Evolutionary conservation across 2,888 invertebrate genomes (phyloP), one percentile per base, ranked within the genome.

Genomic region (Onchidella celtica): DNA sequence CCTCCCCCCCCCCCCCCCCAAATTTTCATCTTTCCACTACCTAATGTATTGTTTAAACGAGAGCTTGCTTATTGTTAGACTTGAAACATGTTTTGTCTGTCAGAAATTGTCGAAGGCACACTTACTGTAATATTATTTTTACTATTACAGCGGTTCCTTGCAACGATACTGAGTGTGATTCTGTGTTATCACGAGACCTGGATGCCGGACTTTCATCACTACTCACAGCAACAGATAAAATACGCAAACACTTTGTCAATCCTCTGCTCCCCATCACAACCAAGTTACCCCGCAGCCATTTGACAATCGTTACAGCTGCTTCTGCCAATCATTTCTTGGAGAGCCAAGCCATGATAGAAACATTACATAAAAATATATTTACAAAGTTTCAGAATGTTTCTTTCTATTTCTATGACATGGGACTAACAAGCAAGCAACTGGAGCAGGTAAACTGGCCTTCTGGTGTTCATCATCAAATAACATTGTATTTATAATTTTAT

Each of bases 271-370:
- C 47, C 6, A 17, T 76, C 65, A 27, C 24, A 65, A 21, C 63
- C 27, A 29, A 65, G 6, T 11, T 63, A 29, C 61, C 63, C 24
- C 11, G 21, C 40, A 76, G 40, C n/a, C 32, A 76, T 38, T 38
- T 76, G 59, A 21, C 55, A 29, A 66, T 77, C 32, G 77, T 77
- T 11, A 77, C 77, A 24, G 77, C 66, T 29, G 77, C 66, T 3
- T 77, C 77, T 1, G n/a, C 66, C 55, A 77, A 66, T 27, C 77
- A 66, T 32, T 77, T 32, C 34, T 1, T 47, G 21, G 77, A 77
- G 34, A 66, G 66, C 6, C 65, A 40, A 32, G 77, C 77, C 6
- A 27, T 77, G 47, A 77, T 77, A 27, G 40, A 77, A n/a, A 77
- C 65, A 38, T 66, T 77, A 17, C 66, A 66, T 34, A 24, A 68